These are phyloP conservation scores for Pelusios castaneus DNA, from an alignment of 2,113 vertebrate species.

Conservation along the genomic window DNA sequence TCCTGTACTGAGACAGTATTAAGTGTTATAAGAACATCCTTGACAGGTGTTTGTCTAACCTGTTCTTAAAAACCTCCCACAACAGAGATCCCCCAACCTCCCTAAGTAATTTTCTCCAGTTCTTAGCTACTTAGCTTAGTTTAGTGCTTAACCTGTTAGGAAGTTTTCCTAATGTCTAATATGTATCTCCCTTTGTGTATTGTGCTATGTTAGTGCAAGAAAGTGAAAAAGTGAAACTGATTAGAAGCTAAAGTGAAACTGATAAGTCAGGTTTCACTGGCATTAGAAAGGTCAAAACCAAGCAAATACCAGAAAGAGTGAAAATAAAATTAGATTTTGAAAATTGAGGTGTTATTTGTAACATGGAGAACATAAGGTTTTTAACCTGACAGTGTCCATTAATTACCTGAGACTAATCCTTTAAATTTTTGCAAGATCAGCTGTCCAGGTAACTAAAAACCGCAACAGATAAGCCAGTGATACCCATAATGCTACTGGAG, in stretches of 20 bases:
- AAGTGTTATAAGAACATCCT: neutral
- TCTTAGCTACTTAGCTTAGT: neutral
- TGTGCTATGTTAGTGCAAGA: neutral
- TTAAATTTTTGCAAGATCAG: neutral
- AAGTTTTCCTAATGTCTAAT: neutral
- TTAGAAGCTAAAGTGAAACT: conserved; percentile 34
- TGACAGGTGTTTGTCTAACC: neutral
- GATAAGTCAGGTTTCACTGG: neutral
- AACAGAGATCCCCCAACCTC: neutral
- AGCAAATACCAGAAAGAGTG: conserved; percentile 9
- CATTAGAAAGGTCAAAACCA: conserved; percentile 25
- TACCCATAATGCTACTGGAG: neutral
- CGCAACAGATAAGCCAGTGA: rapidly evolving
- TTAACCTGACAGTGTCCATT: neutral
- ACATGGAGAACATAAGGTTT: neutral
- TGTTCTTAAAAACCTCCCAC: neutral
- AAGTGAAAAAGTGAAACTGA: conserved; percentile 18
- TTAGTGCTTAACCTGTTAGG: neutral
- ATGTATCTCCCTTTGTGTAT: neutral
- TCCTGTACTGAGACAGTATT: neutral
- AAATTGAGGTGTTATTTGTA: conserved; percentile 18
- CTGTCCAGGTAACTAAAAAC: neutral
- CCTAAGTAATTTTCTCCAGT: neutral
- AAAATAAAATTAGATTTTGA: conserved; percentile 42
- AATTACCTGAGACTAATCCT: neutral